Base-by-base conservation (phyloP, 2,113 vertebrate species). In the Esox niger region DNA sequence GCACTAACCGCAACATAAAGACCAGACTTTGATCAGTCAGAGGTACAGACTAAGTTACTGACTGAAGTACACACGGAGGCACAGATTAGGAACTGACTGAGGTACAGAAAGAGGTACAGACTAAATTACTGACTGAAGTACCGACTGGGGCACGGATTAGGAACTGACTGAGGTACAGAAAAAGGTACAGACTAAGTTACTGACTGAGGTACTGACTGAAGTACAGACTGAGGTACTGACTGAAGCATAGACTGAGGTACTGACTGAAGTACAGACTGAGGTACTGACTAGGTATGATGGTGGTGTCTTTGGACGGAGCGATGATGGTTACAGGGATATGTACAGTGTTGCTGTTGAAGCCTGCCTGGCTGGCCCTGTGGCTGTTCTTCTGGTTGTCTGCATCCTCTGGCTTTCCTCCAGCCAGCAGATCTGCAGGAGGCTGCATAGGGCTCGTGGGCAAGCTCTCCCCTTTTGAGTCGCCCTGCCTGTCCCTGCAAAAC, bases 331-430 rank as follows among this genome's bases (percentile, higher is more conserved):
- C 96, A 0, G 96, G 96, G 74, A 95, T 91, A 78, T 90, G 93
- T 76, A 93, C 90, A 29, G 91, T 66, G 57, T 89, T 91, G 69
- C 89, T 88, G 68, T 90, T 90, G 52, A 94, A 91, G 46, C 89
- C 81, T 0, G 91, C 87, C 74, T 92, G 91, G 13, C 92, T 91
- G 86, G 93, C 95, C 30, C 94, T 89, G 0, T 91, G 94, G 66
- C 94, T 95, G 0, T 98, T 99, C 78, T 93, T 95, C 86, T 95
- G 94, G 84, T 98, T 98, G 81, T 98, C 97, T 0, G 91, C 94
- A 1, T 97, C 95, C 73, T 98, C 97, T 0, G 94, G 94, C 73
- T 97, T 96, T 35, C 95, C 95, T 0, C 88, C 90, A 0, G 92
- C 90, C 58, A 88, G 84, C 65, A 77, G 55, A 70, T 23, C 47